A percentile compares a stretch with the other conserved stretches of the same genome.
These are phyloP conservation scores for Pristionchus japonicus DNA, from an alignment of 2,888 invertebrate species.

Conservation along the genomic window DNA sequence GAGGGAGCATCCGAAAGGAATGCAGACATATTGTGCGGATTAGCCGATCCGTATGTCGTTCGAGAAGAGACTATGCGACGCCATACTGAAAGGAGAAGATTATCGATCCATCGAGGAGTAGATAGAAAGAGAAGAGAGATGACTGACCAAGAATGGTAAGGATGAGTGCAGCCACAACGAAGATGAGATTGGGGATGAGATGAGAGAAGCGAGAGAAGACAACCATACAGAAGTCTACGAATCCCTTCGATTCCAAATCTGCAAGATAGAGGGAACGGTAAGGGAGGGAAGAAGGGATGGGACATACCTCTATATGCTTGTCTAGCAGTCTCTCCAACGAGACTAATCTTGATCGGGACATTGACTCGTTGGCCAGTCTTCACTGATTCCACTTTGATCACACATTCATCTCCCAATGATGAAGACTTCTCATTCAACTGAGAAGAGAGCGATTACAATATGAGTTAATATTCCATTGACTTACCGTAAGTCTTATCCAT, in stretches of 20 bases:
- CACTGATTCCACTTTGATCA: slow-evolving; percentile 52
- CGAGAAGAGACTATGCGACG: not conserved
- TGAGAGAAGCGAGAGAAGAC: slow-evolving; percentile 55
- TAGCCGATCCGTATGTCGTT: not conserved
- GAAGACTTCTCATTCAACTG: slow-evolving; percentile 57
- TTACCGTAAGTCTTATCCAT: slow-evolving; percentile 20
- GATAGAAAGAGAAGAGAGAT: not conserved
- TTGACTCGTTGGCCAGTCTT: slow-evolving; percentile 54
- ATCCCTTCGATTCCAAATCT: slow-evolving; percentile 49
- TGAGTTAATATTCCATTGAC: not conserved
- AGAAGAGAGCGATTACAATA: not conserved
- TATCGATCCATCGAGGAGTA: not conserved
- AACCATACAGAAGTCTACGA: slow-evolving; percentile 55
- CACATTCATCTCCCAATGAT: slow-evolving; percentile 53
- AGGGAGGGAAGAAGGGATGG: not conserved
- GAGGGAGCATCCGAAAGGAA: slow-evolving; percentile 35
- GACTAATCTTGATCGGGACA: slow-evolving; percentile 57
- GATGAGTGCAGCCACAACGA: not conserved
- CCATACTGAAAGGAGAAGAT: not conserved
- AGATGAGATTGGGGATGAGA: slow-evolving; percentile 55
- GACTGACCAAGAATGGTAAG: slow-evolving; percentile 21
- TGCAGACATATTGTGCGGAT: slow-evolving; percentile 11
- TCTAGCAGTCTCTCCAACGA: slow-evolving; percentile 60
- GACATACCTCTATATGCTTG: slow-evolving; percentile 55
- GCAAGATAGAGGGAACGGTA: not conserved